Evolutionary conservation across 2,888 invertebrate species (phyloP), one percentile per base, ranked within the genome.

Genomic region (Volucella zonaria): DNA sequence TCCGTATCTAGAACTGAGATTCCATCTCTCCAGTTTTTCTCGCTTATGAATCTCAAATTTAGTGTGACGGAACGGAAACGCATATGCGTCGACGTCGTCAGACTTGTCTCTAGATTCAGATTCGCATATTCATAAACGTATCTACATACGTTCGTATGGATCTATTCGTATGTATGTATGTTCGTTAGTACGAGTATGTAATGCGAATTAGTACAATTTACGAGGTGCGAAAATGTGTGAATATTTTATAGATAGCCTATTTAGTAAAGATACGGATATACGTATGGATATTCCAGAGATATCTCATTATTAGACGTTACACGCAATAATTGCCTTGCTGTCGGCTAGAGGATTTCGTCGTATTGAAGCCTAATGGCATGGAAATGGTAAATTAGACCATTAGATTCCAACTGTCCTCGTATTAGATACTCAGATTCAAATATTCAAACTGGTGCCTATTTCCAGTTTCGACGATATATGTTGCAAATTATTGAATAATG

Each of bases 21-120:
- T 18, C 66, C 66, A 80, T 85, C 76, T 77, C 52, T 52, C 11
- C 58, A 38, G 67, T 67, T 68, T 76, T 76, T 61, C 73, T 76
- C 80, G 83, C 66, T 61, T 56, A 67, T 85, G 81, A 81, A 64
- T 64, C 68, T 73, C 64, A 85, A 85, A 85, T 85, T 85, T 73
- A 81, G 71, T 81, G 85, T 85, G 81, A 81, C 81, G 85, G 52
- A 8, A 52, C 56, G 61, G 59, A 47, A 62, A 68, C 85, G 43
- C 76, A 73, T 58, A 56, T 81, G 76, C 58, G 75, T 47, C 43
- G 51, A 43, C 61, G 40, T 10, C 23, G 56, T 31, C 31, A 31
- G 31, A 31, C 31, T 31, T 31, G 31, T 4, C 31, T 31, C 6
- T 31, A 31, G 31, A 31, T 31, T 4, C 6, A 31, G 31, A 31